Conservation (phyloP, 2,113 vertebrate genomes). For the Petrocephalus microphthalmus region DNA sequence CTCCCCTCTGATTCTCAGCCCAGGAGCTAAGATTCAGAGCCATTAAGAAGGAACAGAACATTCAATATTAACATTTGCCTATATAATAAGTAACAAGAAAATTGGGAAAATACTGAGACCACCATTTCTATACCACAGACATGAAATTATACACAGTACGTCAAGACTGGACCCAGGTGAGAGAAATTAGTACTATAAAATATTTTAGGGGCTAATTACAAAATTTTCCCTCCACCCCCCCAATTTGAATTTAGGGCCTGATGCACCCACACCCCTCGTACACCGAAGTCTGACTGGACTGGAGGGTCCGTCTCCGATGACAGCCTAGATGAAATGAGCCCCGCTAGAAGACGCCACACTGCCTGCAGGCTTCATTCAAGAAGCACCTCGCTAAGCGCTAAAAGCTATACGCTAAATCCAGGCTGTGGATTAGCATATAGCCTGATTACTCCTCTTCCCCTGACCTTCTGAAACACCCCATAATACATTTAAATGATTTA, state of each 20-base stretch:
- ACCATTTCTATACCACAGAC: not conserved
- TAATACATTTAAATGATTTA: not conserved
- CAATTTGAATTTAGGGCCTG: not conserved
- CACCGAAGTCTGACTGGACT: not conserved
- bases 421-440: not conserved
- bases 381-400: not conserved
- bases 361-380: not conserved
- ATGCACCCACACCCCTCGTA: not conserved
- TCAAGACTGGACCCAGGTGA: not conserved
- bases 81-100: not conserved
- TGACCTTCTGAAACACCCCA: conserved; percentile 5
- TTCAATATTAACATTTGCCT: not conserved
- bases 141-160: not conserved
- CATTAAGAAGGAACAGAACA: not conserved
- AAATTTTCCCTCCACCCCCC: not conserved
- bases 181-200: not conserved
- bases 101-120: not conserved
- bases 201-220: not conserved
- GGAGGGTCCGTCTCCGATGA: not conserved
- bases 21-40: not conserved
- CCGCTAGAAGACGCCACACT: not conserved
- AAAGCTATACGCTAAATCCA: not conserved
- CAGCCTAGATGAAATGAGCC: not conserved
- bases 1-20: not conserved
- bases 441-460: not conserved